A percentile compares a stretch with the other conserved stretches of the same genome.
Evolutionary conservation across 2,797 vertebrate species (phyloP).

Genomic region (Phoeniculus purpureus): DNA sequence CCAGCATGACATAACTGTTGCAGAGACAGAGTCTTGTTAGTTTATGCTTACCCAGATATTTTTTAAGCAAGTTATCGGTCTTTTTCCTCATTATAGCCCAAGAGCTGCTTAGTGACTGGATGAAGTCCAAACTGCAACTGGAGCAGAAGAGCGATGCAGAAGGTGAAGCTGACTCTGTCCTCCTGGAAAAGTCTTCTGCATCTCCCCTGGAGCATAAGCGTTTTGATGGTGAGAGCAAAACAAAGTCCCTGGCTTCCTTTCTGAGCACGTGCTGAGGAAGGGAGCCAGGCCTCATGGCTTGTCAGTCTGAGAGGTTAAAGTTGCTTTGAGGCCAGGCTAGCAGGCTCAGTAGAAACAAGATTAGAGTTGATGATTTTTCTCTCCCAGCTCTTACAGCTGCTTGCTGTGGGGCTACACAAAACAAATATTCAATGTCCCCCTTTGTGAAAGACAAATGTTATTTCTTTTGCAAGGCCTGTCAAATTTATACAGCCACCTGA

Average conservation of each 20-base stretch:
- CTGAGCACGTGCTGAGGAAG: background rate
- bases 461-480: background rate
- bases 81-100: slow-evolving; percentile 81
- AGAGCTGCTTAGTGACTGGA: slow-evolving; percentile 87
- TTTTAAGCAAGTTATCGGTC: slow-evolving; percentile 17
- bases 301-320: background rate
- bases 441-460: background rate
- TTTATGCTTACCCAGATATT: background rate
- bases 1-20: background rate
- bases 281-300: background rate
- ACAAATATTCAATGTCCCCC: background rate
- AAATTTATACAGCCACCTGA: background rate
- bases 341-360: background rate
- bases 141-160: slow-evolving; percentile 81
- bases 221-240: slow-evolving; percentile 86
- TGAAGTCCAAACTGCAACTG: slow-evolving; percentile 83
- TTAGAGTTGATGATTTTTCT: background rate
- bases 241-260: background rate
- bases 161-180: background rate
- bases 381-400: background rate
- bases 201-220: slow-evolving; percentile 69
- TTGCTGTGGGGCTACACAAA: background rate
- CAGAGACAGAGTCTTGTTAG: background rate
- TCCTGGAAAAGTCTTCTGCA: slow-evolving; percentile 17
- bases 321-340: background rate